phyloP scores from a whole-genome alignment of 2,888 invertebrate species.

The Athrips mouffetella region DNA sequence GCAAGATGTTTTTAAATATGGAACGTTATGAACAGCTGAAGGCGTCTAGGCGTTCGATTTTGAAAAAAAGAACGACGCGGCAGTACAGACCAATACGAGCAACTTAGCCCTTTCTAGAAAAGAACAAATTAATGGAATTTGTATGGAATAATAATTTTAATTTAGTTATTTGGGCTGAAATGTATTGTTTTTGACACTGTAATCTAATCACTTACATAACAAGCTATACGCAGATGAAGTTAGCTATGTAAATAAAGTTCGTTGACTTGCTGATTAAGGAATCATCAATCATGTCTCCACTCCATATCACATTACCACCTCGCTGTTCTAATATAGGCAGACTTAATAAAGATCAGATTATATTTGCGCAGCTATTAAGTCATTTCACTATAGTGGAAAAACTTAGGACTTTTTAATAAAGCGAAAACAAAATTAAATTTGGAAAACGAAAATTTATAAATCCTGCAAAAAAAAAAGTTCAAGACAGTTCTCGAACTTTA shows the following conservation, averaged over 20 bases:
- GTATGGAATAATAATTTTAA: too few relatives aligned
- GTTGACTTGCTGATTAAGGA: conserved; percentile 68
- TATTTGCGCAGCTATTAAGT: not conserved
- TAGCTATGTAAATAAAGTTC: conserved; percentile 46
- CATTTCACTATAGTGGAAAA: not conserved
- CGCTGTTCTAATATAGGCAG: conserved; percentile 1
- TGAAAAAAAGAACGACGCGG: too few relatives aligned
- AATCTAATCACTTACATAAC: conserved; percentile 34
- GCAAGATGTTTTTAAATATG: too few relatives aligned
- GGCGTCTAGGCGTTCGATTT: too few relatives aligned
- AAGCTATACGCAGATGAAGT: conserved; percentile 46
- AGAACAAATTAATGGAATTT: too few relatives aligned
- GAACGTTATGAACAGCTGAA: too few relatives aligned
- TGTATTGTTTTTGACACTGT: not conserved
- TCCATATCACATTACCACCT: conserved; percentile 61
- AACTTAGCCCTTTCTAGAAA: not conserved
- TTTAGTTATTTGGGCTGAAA: not conserved
- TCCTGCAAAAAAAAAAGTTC: too few relatives aligned
- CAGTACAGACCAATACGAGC: too few relatives aligned
- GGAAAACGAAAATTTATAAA: too few relatives aligned
- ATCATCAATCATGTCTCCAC: conserved; percentile 68
- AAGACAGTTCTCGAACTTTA: too few relatives aligned
- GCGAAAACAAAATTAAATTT: too few relatives aligned
- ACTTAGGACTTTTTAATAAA: too few relatives aligned
- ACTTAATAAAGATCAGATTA: conserved; percentile 5